Evolutionary conservation across 2,797 vertebrate species (phyloP).

Genomic region (Anomalospiza imberbis): DNA sequence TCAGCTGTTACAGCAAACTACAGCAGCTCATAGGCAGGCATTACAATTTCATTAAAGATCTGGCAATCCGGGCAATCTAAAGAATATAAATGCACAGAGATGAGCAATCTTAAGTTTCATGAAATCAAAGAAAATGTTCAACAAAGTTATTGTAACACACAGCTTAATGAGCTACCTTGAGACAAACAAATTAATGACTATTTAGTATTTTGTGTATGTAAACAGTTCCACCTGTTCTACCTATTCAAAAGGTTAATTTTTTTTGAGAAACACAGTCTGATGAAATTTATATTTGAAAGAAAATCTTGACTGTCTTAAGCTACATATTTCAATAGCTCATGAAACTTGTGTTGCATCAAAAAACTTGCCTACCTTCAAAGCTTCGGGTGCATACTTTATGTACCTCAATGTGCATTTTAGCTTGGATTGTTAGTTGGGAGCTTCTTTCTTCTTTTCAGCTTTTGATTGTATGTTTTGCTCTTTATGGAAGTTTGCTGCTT

Average conservation of each 20-base stretch:
- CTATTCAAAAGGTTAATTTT: neutral
- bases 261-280: neutral
- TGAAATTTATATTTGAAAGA: neutral
- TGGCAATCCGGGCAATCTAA: neutral
- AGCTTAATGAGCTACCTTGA: slow-evolving; percentile 6
- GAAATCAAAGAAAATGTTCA: slow-evolving; percentile 33
- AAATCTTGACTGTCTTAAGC: neutral
- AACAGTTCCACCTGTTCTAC: neutral
- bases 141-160: neutral
- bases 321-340: neutral
- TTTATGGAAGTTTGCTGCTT: neutral
- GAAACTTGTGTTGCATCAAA: neutral
- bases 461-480: neutral
- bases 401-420: neutral
- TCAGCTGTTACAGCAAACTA: slow-evolving; percentile 4
- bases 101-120: neutral
- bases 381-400: neutral
- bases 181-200: neutral
- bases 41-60: slow-evolving; percentile 43
- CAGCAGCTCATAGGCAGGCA: neutral
- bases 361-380: neutral
- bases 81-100: neutral
- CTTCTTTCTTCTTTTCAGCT: neutral
- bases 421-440: neutral
- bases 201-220: neutral